A percentile compares a stretch with the other conserved stretches of the same genome.
phyloP scores from a whole-genome alignment of 2,888 invertebrate genomes.

The Eretmocerus hayati region DNA sequence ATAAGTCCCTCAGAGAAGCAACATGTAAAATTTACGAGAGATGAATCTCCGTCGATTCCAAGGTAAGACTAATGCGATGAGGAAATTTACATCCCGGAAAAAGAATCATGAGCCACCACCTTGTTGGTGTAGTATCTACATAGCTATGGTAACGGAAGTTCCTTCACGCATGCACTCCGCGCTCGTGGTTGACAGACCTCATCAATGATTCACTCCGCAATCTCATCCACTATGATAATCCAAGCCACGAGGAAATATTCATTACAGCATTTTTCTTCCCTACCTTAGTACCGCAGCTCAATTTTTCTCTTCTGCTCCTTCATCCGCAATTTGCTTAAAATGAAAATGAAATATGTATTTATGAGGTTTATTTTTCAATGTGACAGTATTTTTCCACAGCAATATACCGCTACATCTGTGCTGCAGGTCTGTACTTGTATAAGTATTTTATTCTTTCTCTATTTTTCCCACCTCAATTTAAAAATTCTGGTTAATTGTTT shows the following conservation, averaged over 20 bases:
- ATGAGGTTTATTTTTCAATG: too few species aligned
- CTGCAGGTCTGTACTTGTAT: too few species aligned
- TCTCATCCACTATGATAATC: slow-evolving; percentile 43
- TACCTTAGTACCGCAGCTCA: neutral
- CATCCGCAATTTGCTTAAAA: neutral
- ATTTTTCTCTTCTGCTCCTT: neutral
- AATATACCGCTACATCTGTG: too few species aligned
- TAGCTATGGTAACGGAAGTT: neutral
- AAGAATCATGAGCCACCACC: too few species aligned
- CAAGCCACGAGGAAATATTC: slow-evolving; percentile 40
- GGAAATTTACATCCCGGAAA: slow-evolving; percentile 20
- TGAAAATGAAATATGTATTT: too few species aligned
- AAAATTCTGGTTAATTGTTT: too few species aligned
- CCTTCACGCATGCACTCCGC: slow-evolving; percentile 18
- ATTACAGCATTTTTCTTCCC: slow-evolving; percentile 33
- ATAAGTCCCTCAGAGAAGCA: too few species aligned
- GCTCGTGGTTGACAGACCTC: slow-evolving; percentile 28
- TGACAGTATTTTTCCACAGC: too few species aligned
- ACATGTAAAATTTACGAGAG: slow-evolving; percentile 1
- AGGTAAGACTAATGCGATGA: slow-evolving; percentile 2
- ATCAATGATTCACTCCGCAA: slow-evolving; percentile 41
- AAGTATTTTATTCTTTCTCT: too few species aligned
- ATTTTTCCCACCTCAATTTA: too few species aligned
- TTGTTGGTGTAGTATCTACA: slow-evolving; percentile 20
- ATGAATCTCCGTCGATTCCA: neutral